Percentiles rank a stretch among this genome's conserved stretches.
Conservation (phyloP, 2,113 vertebrate genomes). For the Gymnocephalus cernua region DNA sequence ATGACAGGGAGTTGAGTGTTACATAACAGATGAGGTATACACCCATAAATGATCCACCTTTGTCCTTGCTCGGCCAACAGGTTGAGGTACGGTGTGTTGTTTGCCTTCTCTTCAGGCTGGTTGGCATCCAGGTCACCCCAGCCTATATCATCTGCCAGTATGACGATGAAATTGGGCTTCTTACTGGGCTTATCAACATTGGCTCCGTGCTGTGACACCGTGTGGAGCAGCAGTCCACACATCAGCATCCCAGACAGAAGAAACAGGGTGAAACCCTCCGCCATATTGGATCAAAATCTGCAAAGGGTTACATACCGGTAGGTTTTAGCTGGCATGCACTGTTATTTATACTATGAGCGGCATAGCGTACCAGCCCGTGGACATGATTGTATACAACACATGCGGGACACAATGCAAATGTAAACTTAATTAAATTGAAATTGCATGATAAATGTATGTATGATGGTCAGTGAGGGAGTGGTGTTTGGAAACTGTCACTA, state of each 20-base stretch:
- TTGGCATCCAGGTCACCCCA: slow-evolving; percentile 96
- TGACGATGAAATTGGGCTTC: slow-evolving; percentile 91
- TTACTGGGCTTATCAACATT: neutral
- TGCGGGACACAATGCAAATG: neutral
- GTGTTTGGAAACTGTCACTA: neutral
- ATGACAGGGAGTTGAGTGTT: neutral
- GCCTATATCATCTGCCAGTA: slow-evolving; percentile 95
- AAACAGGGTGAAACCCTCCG: slow-evolving; percentile 8
- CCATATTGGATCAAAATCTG: slow-evolving; percentile 79
- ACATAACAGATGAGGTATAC: neutral
- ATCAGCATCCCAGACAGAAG: slow-evolving; percentile 67
- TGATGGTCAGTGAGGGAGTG: neutral
- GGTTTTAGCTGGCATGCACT: neutral
- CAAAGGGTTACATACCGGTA: neutral
- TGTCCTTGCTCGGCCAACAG: slow-evolving; percentile 88
- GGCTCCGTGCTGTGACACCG: slow-evolving; percentile 36
- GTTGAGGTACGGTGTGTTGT: slow-evolving; percentile 89
- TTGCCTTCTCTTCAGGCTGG: slow-evolving; percentile 73
- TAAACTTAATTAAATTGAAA: neutral
- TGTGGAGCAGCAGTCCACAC: slow-evolving; percentile 78
- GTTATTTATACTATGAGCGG: neutral
- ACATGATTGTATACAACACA: neutral
- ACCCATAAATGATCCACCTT: slow-evolving; percentile 80
- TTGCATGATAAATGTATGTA: neutral
- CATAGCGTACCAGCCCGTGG: neutral